Conservation (phyloP, 2,113 vertebrate species). For the Psephotus haematonotus region DNA sequence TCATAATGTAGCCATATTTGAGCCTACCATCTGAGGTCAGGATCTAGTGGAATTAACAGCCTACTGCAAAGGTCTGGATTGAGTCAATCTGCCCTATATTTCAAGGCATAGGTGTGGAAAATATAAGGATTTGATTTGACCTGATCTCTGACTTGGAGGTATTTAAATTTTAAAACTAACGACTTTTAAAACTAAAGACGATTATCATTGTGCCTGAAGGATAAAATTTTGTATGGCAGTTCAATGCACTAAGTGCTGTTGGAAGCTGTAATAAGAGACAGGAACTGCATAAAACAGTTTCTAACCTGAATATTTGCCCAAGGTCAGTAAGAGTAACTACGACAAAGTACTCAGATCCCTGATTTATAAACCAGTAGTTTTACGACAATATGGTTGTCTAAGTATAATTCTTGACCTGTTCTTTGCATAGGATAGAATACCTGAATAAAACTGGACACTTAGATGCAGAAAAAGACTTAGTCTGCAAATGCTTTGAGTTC, state of each 20-base stretch:
- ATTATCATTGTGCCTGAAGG: not conserved
- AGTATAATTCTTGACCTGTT: not conserved
- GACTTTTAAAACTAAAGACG: not conserved
- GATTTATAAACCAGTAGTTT: not conserved
- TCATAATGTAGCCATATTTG: not conserved
- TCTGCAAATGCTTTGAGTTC: not conserved
- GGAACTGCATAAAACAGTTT: not conserved
- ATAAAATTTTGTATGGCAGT: not conserved
- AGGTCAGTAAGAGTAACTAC: not conserved
- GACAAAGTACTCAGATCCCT: not conserved
- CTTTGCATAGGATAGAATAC: not conserved
- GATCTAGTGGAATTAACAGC: not conserved
- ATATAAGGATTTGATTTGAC: not conserved
- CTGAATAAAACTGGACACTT: not conserved
- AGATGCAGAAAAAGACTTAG: not conserved
- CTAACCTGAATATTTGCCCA: not conserved
- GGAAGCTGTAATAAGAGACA: not conserved
- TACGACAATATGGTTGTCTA: not conserved
- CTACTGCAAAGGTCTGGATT: not conserved
- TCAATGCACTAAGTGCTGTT: not conserved
- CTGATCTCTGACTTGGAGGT: not conserved
- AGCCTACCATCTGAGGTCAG: not conserved
- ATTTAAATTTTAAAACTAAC: not conserved
- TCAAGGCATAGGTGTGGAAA: not conserved
- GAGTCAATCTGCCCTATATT: not conserved